Evolutionary conservation across 1,140 invertebrate genomes (phyloP).

Genomic region (Anoplophora glabripennis): DNA sequence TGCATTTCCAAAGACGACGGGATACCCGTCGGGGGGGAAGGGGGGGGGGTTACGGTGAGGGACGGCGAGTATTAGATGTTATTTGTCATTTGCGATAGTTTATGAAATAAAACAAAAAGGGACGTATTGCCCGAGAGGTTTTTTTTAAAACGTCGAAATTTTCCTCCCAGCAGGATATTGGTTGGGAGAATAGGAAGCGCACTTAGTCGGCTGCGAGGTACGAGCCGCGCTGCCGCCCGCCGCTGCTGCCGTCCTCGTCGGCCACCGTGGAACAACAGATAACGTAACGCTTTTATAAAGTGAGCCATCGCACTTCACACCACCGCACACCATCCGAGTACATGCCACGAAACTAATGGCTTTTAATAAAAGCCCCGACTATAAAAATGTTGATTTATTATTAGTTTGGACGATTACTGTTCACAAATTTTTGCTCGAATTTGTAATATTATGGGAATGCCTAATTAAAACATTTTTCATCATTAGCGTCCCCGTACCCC

Average conservation of each 20-base stretch:
- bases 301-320: constrained; percentile 27
- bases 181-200: background rate
- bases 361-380: constrained; percentile 49
- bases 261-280: constrained; percentile 7
- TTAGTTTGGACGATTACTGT: constrained; percentile 43
- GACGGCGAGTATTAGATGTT: constrained; percentile 23
- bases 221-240: too few species aligned
- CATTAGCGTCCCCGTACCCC: constrained; percentile 29
- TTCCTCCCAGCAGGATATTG: constrained; percentile 10
- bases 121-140: constrained; percentile 8
- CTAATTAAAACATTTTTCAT: constrained; percentile 50
- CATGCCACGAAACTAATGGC: constrained; percentile 46
- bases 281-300: constrained; percentile 27
- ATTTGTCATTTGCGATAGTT: constrained; percentile 33
- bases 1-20: constrained; percentile 3
- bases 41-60: constrained; percentile 12
- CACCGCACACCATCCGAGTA: constrained; percentile 20
- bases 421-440: constrained; percentile 46
- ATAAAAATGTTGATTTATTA: constrained; percentile 51
- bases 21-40: constrained; percentile 11
- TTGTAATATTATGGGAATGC: constrained; percentile 40
- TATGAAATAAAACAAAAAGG: constrained; percentile 16
- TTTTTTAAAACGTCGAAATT: constrained; percentile 6
- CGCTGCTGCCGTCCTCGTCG: background rate
- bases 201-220: constrained; percentile 6